Percentiles rank a stretch among this genome's conserved stretches.
These are phyloP conservation scores for Xiphophorus maculatus DNA, from an alignment of 2,113 vertebrate species.

Conservation along the genomic window DNA sequence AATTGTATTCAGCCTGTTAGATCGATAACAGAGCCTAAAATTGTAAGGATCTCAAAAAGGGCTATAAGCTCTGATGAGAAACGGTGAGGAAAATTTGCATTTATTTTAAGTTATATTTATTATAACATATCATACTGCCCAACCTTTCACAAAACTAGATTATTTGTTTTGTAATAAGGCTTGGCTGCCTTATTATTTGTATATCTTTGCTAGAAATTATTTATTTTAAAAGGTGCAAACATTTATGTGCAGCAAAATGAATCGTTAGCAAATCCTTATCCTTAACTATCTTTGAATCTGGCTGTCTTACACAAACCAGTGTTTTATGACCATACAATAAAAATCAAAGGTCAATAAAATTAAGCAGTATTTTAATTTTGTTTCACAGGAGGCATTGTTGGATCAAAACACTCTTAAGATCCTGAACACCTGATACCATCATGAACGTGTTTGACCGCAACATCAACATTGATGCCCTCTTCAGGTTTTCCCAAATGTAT, in stretches of 20 bases:
- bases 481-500: constrained; percentile 97
- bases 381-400: constrained; percentile 1
- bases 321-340: background rate
- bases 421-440: constrained; percentile 44
- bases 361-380: background rate
- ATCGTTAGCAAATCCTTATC: too few species aligned
- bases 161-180: background rate
- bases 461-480: constrained; percentile 90
- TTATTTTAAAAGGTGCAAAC: background rate
- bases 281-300: too few species aligned
- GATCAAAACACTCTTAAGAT: constrained; percentile 15
- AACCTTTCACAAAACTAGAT: background rate
- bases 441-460: constrained; percentile 94
- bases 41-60: background rate
- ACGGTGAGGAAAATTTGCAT: background rate
- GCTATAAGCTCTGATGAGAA: background rate
- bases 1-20: background rate
- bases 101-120: background rate
- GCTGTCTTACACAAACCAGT: too few species aligned
- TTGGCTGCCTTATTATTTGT: background rate
- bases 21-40: background rate
- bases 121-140: too few species aligned
- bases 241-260: too few species aligned
- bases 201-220: background rate
- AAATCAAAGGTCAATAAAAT: background rate